These are phyloP conservation scores for Dromius quadrimaculatus DNA, from an alignment of 2,888 invertebrate species.

Conservation along the genomic window DNA sequence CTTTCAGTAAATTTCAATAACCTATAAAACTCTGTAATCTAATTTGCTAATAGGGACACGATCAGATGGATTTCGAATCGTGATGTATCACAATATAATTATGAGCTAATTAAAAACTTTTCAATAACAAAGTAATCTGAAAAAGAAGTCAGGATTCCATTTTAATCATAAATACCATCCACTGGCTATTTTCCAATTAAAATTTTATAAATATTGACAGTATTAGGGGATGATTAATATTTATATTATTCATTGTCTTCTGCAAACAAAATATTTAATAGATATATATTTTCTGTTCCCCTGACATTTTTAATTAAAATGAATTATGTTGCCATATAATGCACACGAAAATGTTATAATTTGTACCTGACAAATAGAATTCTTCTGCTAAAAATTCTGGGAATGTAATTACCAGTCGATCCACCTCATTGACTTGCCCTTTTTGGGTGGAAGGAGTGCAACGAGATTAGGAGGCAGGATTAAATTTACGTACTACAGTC, in stretches of 20 bases:
- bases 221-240: neutral
- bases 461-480: constrained; percentile 45
- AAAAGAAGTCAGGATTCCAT: too few species aligned
- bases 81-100: constrained; percentile 13
- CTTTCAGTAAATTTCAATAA: too few species aligned
- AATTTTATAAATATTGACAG: neutral
- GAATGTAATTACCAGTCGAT: neutral
- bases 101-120: constrained; percentile 33
- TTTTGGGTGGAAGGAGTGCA: constrained; percentile 13
- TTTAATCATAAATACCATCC: too few species aligned
- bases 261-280: neutral
- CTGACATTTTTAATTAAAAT: constrained; percentile 2
- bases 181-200: too few species aligned
- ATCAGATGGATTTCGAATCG: neutral
- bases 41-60: neutral
- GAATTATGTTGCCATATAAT: neutral
- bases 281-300: neutral
- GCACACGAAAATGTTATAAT: too few species aligned
- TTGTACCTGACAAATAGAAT: neutral
- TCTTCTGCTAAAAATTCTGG: neutral
- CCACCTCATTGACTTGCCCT: too few species aligned
- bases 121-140: constrained; percentile 28
- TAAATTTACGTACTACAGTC: constrained; percentile 47
- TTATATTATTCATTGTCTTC: neutral
- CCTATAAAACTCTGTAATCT: constrained; percentile 19